These are phyloP conservation scores for Drosophila barbarae DNA, from an alignment of 2,888 invertebrate genomes.

Conservation along the genomic window DNA sequence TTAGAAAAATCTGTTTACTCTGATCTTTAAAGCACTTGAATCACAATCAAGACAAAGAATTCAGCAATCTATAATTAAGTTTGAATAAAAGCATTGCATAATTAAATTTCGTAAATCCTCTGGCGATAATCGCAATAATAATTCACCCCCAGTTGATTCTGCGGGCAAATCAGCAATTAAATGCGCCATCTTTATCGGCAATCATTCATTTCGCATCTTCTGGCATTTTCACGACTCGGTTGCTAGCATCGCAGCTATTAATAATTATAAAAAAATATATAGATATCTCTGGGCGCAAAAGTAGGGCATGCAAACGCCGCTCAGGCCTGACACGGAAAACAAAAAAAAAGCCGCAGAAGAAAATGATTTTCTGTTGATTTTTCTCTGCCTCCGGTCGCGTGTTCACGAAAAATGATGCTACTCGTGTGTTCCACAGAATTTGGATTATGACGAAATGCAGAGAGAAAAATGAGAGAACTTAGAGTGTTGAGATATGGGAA, in stretches of 20 bases:
- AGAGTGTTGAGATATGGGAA: not conserved
- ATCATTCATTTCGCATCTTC: conserved; percentile 35
- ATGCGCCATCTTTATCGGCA: conserved; percentile 37
- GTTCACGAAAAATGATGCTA: conserved; percentile 42
- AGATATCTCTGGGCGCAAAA: conserved; percentile 31
- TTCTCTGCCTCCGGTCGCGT: conserved; percentile 64
- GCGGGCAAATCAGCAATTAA: conserved; percentile 26
- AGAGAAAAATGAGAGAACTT: not conserved
- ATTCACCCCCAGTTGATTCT: conserved; percentile 22
- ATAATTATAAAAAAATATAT: conserved; percentile 21
- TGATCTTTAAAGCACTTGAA: conserved; percentile 4
- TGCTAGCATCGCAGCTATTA: conserved; percentile 29
- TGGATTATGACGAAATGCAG: conserved; percentile 20
- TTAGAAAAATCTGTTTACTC: conserved; percentile 13
- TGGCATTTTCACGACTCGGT: conserved; percentile 35
- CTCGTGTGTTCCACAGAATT: conserved; percentile 41
- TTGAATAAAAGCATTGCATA: conserved; percentile 34
- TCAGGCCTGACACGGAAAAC: conserved; percentile 42
- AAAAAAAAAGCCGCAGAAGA: conserved; percentile 14
- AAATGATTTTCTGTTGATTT: conserved; percentile 49
- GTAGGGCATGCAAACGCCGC: conserved; percentile 66
- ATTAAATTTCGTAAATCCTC: conserved; percentile 29
- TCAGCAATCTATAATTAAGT: conserved; percentile 22
- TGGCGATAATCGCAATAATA: conserved; percentile 20
- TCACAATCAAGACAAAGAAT: conserved; percentile 11